These are phyloP conservation scores for Cotesia vestalis DNA, from an alignment of 1,140 invertebrate species.

Conservation along the genomic window DNA sequence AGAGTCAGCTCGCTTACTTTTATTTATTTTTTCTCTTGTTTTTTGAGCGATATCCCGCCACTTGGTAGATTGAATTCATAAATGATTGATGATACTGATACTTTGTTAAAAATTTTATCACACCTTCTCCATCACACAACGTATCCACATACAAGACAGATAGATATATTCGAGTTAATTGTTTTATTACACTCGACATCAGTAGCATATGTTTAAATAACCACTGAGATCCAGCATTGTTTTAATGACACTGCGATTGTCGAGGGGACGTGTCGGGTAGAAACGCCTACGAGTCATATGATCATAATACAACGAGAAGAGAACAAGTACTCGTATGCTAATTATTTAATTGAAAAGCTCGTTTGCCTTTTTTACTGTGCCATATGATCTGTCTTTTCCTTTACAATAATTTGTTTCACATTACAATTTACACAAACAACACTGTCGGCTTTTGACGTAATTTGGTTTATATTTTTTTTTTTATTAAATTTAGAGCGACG, in stretches of 20 bases:
- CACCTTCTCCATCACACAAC: too few species aligned
- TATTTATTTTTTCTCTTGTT: too few species aligned
- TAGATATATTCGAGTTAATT: background rate
- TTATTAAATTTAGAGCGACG: too few species aligned
- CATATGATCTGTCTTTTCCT: background rate
- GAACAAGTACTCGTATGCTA: slow-evolving; percentile 2
- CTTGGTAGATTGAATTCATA: too few species aligned
- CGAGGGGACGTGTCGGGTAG: slow-evolving; percentile 18
- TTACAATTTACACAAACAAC: background rate
- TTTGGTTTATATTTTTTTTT: too few species aligned
- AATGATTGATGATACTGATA: background rate
- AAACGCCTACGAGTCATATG: slow-evolving; percentile 31
- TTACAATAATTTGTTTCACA: background rate
- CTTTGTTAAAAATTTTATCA: background rate
- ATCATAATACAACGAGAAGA: background rate
- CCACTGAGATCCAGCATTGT: slow-evolving; percentile 3
- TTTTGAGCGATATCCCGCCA: too few species aligned
- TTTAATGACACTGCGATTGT: slow-evolving; percentile 21
- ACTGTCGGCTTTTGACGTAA: too few species aligned
- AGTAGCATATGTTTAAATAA: slow-evolving; percentile 10
- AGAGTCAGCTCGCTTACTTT: too few species aligned
- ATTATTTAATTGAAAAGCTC: slow-evolving; percentile 23
- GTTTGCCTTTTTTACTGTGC: slow-evolving; percentile 2
- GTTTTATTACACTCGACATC: background rate
- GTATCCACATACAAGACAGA: background rate